Conservation (phyloP, 2,797 vertebrate genomes). For the Cirrhinus molitorella region DNA sequence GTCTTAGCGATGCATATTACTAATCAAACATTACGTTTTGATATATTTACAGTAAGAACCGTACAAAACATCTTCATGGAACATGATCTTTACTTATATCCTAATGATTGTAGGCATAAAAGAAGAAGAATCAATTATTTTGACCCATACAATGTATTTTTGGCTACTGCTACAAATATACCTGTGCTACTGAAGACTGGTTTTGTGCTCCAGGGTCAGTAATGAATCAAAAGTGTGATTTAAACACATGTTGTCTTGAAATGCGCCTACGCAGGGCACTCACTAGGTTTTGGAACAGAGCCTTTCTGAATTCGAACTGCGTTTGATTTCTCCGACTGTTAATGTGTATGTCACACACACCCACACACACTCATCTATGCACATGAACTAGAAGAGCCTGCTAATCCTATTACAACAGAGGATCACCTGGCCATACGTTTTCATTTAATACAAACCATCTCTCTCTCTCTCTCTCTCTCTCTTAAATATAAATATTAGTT, state of each 20-base stretch:
- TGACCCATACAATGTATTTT: too few species aligned
- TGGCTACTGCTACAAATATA: too few species aligned
- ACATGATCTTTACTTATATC: background rate
- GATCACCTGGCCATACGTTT: slow-evolving; percentile 44
- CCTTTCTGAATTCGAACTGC: background rate
- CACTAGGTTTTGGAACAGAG: slow-evolving; percentile 9
- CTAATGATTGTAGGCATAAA: background rate
- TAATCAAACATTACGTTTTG: background rate
- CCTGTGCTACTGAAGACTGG: too few species aligned
- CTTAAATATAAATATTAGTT: slow-evolving; percentile 68
- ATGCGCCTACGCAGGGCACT: background rate
- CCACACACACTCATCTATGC: slow-evolving; percentile 8
- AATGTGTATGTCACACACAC: slow-evolving; percentile 10
- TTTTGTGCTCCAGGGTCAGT: too few species aligned
- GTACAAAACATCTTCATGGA: background rate
- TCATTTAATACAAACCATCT: slow-evolving; percentile 54
- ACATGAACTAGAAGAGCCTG: slow-evolving; percentile 40
- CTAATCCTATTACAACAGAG: slow-evolving; percentile 60
- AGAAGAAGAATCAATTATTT: too few species aligned
- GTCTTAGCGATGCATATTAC: background rate
- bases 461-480: slow-evolving; percentile 11
- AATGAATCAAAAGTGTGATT: too few species aligned
- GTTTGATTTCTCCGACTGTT: background rate
- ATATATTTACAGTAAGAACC: background rate
- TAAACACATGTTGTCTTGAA: too few species aligned